phyloP scores from a whole-genome alignment of 2,797 vertebrate genomes.

The Schizopygopsis malacanthus region DNA sequence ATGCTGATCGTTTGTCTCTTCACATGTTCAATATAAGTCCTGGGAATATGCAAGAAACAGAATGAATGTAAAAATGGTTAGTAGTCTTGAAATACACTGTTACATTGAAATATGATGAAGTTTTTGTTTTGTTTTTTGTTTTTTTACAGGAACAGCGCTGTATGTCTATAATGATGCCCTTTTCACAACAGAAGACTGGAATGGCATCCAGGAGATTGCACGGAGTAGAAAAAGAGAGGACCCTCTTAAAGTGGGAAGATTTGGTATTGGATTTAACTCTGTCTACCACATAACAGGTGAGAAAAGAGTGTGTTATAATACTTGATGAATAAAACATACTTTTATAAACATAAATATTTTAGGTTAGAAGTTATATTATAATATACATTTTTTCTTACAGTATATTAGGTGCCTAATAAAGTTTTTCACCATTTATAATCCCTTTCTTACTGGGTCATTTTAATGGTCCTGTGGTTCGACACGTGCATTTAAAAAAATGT shows the following conservation, averaged over 20 bases:
- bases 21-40: not conserved
- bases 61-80: not conserved
- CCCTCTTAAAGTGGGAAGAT: conserved; percentile 96
- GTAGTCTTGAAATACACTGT: not conserved
- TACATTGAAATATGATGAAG: not conserved
- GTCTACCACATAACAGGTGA: conserved; percentile 98
- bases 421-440: not conserved
- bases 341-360: not conserved
- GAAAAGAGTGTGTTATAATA: not conserved
- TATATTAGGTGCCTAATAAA: not conserved
- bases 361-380: not conserved
- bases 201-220: conserved; percentile 98
- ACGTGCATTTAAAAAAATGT: too few relatives aligned
- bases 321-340: not conserved
- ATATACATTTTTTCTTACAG: not conserved
- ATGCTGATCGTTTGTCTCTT: not conserved
- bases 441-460: not conserved
- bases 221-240: conserved; percentile 98
- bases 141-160: conserved; percentile 84
- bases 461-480: not conserved
- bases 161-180: conserved; percentile 96
- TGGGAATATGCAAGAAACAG: not conserved
- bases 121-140: not conserved
- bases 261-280: conserved; percentile 99
- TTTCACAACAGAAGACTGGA: conserved; percentile 95